Conservation (phyloP, 1,140 invertebrate genomes). For the Drosophila sulfurigaster region DNA sequence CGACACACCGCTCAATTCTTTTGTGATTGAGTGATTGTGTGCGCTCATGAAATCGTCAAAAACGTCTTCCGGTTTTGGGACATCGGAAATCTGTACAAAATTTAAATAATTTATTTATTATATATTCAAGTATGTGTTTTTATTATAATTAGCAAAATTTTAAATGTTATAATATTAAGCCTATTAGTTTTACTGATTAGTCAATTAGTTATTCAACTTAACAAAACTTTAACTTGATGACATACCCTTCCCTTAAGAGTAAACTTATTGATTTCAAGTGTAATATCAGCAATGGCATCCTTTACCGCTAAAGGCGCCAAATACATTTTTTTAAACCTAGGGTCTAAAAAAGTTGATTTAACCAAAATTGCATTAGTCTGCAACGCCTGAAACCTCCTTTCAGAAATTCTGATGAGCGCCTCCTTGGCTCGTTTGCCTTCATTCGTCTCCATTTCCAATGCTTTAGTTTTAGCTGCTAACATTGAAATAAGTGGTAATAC, state of each 20-base stretch:
- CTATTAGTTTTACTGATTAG: background rate
- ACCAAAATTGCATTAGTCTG: background rate
- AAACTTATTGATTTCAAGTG: too few relatives aligned
- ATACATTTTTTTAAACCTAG: conserved; percentile 6
- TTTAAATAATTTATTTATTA: background rate
- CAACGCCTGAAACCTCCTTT: background rate
- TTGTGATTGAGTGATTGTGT: background rate
- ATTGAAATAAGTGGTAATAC: background rate
- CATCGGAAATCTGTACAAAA: background rate
- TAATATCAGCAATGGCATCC: background rate
- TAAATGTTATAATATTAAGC: background rate
- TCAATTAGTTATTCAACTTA: background rate
- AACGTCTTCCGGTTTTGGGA: background rate
- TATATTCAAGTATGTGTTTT: background rate
- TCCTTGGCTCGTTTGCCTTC: too few relatives aligned
- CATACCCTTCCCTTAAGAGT: background rate
- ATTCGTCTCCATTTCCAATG: background rate
- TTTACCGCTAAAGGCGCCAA: background rate
- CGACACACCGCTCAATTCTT: background rate
- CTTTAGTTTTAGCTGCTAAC: background rate
- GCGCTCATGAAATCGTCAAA: background rate
- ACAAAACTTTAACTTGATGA: background rate
- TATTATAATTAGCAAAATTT: background rate
- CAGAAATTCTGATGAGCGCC: background rate
- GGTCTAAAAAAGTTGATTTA: background rate